Percentiles rank a stretch among this genome's conserved stretches.
Conservation (phyloP, 2,888 invertebrate genomes). For the Lissonota sp. region DNA sequence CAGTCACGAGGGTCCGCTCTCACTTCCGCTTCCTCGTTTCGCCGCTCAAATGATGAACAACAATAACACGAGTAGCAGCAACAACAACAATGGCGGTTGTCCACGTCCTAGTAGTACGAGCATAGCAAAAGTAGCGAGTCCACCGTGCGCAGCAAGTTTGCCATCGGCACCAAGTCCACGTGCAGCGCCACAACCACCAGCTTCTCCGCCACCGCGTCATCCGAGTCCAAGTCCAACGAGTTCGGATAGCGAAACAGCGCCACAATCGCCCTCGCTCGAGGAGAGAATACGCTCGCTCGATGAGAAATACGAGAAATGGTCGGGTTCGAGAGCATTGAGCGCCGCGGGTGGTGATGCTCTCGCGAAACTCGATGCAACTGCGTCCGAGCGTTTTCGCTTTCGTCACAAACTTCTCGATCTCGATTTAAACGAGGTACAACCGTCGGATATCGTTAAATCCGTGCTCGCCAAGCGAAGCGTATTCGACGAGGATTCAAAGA, state of each 20-base stretch:
- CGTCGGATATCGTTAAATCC: slow-evolving; percentile 96
- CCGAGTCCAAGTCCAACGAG: slow-evolving; percentile 91
- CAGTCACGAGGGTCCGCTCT: slow-evolving; percentile 89
- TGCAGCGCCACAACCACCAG: slow-evolving; percentile 87
- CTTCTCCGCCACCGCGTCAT: slow-evolving; percentile 88
- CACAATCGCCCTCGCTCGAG: slow-evolving; percentile 90
- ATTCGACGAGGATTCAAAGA: slow-evolving; percentile 97
- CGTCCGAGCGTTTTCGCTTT: slow-evolving; percentile 86
- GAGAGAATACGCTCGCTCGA: slow-evolving; percentile 96
- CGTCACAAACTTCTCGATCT: slow-evolving; percentile 91
- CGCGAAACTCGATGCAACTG: slow-evolving; percentile 84
- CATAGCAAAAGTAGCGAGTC: slow-evolving; percentile 82
- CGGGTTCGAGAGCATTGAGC: slow-evolving; percentile 87
- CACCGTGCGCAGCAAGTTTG: slow-evolving; percentile 78
- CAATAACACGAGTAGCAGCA: slow-evolving; percentile 77
- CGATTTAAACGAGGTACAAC: slow-evolving; percentile 92
- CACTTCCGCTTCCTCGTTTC: slow-evolving; percentile 94
- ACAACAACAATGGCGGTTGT: slow-evolving; percentile 68
- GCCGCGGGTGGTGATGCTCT: slow-evolving; percentile 85
- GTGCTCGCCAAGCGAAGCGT: slow-evolving; percentile 96
- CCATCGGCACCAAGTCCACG: slow-evolving; percentile 85
- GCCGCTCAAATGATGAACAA: slow-evolving; percentile 88
- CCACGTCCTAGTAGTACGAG: slow-evolving; percentile 68
- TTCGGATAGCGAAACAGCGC: slow-evolving; percentile 89
- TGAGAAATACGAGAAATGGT: slow-evolving; percentile 97